Evolutionary conservation across 2,888 invertebrate species (phyloP).

Genomic region (Gisinianus flammeolus): DNA sequence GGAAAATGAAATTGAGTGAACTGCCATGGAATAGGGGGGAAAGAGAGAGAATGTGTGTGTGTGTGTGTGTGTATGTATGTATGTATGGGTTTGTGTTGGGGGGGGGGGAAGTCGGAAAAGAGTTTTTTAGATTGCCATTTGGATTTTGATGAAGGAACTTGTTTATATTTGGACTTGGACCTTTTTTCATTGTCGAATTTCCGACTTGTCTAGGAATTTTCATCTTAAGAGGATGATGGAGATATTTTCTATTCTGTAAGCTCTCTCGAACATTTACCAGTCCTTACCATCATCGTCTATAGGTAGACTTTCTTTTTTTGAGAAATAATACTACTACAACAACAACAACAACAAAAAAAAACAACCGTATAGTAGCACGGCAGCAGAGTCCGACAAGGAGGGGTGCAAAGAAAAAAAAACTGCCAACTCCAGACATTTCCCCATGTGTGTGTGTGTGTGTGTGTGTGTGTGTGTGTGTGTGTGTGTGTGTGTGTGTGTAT

Average conservation of each 20-base stretch:
- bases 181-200: background rate
- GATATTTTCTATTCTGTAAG: background rate
- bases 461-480: background rate
- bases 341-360: background rate
- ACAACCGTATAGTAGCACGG: background rate
- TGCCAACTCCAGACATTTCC: constrained; percentile 12
- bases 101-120: background rate
- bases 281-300: too few relatives aligned
- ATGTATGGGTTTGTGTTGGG: background rate
- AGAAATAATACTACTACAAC: background rate
- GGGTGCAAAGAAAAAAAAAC: background rate
- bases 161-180: background rate
- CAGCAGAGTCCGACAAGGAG: constrained; percentile 1
- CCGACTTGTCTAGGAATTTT: background rate
- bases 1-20: constrained; percentile 22
- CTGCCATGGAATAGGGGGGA: background rate
- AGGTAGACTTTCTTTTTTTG: background rate
- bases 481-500: background rate
- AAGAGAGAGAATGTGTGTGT: background rate
- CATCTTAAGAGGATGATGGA: background rate
- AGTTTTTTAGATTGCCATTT: constrained; percentile 1
- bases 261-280: background rate
- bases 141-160: constrained; percentile 21
- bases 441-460: background rate
- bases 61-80: background rate